Evolutionary conservation across 1,140 invertebrate genomes (phyloP).

Genomic region (Oedothorax gibbosus): DNA sequence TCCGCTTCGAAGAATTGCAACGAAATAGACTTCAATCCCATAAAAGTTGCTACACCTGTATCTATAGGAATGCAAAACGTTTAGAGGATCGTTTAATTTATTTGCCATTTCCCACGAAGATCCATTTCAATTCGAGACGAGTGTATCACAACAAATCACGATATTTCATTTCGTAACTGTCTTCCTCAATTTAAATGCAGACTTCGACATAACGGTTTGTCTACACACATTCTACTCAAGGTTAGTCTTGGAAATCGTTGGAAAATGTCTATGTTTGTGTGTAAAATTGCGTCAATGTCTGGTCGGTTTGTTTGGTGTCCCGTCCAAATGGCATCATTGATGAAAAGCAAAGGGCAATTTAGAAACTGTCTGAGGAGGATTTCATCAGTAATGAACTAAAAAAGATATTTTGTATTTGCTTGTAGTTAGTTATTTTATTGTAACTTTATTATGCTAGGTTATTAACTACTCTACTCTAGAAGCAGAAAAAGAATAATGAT

Average conservation of each 20-base stretch:
- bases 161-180: neutral
- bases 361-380: neutral
- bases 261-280: neutral
- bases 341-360: neutral
- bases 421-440: too few relatives aligned
- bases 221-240: constrained; percentile 1
- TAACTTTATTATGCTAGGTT: too few relatives aligned
- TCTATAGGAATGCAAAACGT: too few relatives aligned
- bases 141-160: neutral
- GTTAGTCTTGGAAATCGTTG: neutral
- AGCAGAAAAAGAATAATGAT: too few relatives aligned
- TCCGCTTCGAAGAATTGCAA: too few relatives aligned
- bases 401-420: too few relatives aligned
- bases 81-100: too few relatives aligned
- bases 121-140: too few relatives aligned
- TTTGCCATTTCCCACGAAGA: too few relatives aligned
- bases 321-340: neutral
- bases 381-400: neutral
- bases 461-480: too few relatives aligned
- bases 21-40: too few relatives aligned
- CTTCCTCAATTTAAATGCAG: constrained; percentile 14
- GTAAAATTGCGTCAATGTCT: constrained; percentile 13
- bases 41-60: too few relatives aligned
- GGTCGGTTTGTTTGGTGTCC: constrained; percentile 2
- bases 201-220: constrained; percentile 11